Evolutionary conservation across 2,797 vertebrate species (phyloP).

Genomic region (Apogon hyalosoma): DNA sequence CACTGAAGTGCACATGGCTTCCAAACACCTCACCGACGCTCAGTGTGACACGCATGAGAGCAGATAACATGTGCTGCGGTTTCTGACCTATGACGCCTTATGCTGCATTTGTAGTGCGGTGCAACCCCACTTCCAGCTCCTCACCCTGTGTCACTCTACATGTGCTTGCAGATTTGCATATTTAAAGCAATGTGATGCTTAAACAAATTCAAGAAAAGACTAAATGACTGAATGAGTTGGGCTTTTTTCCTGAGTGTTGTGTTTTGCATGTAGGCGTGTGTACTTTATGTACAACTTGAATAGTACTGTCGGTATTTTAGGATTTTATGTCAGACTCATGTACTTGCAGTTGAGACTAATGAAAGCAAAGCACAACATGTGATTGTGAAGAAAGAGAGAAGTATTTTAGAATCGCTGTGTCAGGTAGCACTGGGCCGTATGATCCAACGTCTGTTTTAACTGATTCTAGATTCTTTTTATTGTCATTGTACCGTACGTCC

Average conservation of each 20-base stretch:
- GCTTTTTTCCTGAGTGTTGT: background rate
- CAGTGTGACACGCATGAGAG: constrained; percentile 54
- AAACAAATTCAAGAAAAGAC: background rate
- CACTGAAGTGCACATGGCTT: constrained; percentile 1
- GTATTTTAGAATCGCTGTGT: too few relatives aligned
- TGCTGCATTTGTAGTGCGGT: background rate
- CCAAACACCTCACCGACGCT: background rate
- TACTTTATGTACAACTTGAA: too few relatives aligned
- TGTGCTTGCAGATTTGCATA: background rate
- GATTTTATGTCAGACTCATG: too few relatives aligned
- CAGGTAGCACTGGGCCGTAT: too few relatives aligned
- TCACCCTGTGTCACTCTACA: background rate
- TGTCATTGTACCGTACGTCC: too few relatives aligned
- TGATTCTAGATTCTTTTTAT: too few relatives aligned
- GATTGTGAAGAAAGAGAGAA: too few relatives aligned
- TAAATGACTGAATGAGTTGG: background rate
- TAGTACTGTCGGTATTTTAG: too few relatives aligned
- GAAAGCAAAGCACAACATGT: too few relatives aligned
- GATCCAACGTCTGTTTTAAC: too few relatives aligned
- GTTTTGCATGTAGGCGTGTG: background rate
- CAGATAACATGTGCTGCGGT: background rate
- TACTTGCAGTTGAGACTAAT: too few relatives aligned
- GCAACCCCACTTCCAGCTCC: background rate
- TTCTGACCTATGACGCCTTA: background rate
- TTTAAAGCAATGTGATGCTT: background rate